These are phyloP conservation scores for Timema cristinae DNA, from an alignment of 2,888 invertebrate species.

Conservation along the genomic window DNA sequence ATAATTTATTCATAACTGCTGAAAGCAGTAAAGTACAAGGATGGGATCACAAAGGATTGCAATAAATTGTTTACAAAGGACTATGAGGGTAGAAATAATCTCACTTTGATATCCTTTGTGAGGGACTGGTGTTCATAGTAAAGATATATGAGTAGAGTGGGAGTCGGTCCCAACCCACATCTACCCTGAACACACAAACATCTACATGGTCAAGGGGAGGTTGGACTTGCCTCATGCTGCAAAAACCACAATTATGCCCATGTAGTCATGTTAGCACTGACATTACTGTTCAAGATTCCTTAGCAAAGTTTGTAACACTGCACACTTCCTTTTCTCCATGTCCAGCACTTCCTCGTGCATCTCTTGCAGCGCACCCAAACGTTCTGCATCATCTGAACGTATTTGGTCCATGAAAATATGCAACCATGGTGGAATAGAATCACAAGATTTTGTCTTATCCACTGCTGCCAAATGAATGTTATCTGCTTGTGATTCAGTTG, in stretches of 20 bases:
- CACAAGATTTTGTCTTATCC: background rate
- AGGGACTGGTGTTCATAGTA: no score
- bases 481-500: background rate
- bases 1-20: no score
- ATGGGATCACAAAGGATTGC: no score
- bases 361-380: constrained; percentile 19
- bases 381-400: constrained; percentile 21
- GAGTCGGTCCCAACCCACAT: no score
- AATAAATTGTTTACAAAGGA: no score
- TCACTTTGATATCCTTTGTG: no score
- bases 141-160: no score
- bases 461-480: constrained; percentile 1
- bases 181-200: no score
- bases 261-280: background rate
- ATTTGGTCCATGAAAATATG: constrained; percentile 22
- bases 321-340: constrained; percentile 25
- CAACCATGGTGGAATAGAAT: constrained; percentile 23
- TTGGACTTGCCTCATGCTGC: no score
- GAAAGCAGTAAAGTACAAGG: no score
- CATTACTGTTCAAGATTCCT: constrained; percentile 16
- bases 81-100: no score
- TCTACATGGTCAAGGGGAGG: no score
- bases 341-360: constrained; percentile 24
- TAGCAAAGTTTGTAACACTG: constrained; percentile 18
- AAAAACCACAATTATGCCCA: background rate